These are phyloP conservation scores for Procambarus clarkii DNA, from an alignment of 1,140 invertebrate species.

Conservation along the genomic window DNA sequence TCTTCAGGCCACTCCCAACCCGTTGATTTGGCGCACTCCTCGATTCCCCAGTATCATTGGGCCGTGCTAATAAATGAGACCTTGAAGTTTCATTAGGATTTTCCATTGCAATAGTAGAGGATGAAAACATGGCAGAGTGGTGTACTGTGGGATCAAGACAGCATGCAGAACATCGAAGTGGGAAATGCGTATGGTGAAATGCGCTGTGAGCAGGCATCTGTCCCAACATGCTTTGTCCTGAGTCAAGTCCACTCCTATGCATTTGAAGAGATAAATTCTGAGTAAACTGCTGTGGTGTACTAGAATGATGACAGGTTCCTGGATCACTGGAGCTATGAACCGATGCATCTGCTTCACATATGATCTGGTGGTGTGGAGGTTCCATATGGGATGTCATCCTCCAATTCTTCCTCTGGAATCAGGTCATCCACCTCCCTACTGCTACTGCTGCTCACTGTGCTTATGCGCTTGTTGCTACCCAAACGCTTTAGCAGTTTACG, in stretches of 20 bases:
- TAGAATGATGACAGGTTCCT: background rate
- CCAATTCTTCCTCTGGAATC: conserved; percentile 47
- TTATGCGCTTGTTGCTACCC: conserved; percentile 3
- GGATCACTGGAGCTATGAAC: conserved; percentile 21
- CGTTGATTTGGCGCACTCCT: background rate
- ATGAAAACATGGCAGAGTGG: background rate
- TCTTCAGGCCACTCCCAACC: background rate
- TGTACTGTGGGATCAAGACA: background rate
- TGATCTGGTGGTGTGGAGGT: background rate
- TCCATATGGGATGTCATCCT: conserved; percentile 27
- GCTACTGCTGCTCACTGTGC: conserved; percentile 39
- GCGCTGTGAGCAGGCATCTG: background rate
- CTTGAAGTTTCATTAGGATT: background rate
- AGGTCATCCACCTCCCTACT: conserved; percentile 49
- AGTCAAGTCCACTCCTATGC: background rate
- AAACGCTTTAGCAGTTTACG: conserved; percentile 43
- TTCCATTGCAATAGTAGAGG: background rate
- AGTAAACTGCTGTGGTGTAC: background rate
- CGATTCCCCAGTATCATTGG: background rate
- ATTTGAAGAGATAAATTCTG: background rate
- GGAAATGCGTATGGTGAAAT: background rate
- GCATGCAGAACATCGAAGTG: background rate
- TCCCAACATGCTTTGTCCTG: background rate
- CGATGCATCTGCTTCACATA: conserved; percentile 11
- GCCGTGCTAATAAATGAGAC: background rate